Evolutionary conservation across 2,888 invertebrate genomes (phyloP), one percentile per base, ranked within the genome.

Genomic region (Cataglyphis altisquamis): DNA sequence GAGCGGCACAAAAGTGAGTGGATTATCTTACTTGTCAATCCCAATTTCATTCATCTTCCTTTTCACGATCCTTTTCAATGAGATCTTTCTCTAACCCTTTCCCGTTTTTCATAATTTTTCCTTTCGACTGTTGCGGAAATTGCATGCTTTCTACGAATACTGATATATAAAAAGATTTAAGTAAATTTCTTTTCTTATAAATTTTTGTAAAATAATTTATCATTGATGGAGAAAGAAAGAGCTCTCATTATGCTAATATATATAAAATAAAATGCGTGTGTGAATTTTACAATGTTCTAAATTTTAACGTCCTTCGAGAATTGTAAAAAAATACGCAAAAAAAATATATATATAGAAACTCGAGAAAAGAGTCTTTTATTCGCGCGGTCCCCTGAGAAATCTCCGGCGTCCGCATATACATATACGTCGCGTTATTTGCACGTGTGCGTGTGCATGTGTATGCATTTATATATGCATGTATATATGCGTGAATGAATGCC

Each of bases 1-100:
- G 96, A 92, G 96, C 96, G 88, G 96, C 96, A 88, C 94, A 97
- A 95, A 97, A 97, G 97, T 97, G 95, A 96, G 97, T 96, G 89
- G 72, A 87, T 86, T 78, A 57, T 80, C 82, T 73, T n/a, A 25
- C 21, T 55, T 29, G 21, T 52, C 39, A 57, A 18, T 72, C 45
- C 29, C 15, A 5, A 29, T 41, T 39, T 32, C 9, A 70, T 18
- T 32, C 9, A 70, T 18, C 60, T 45, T 45, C 41, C 41, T 36
- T n/a, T 3, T 62, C 60, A 55, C 39, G 18, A 18, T 64, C 41
- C 29, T 68, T 29, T 36, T 82, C 41, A 45, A 29, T 4, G 3
- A 67, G 41, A 52, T 57, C 9, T 67, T 3, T 32, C 32, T 41
- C 45, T 62, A 39, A 8, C 18, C 39, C 10, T 74, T 41, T 67